These are phyloP conservation scores for Lampris megalopsis DNA, from an alignment of 2,113 vertebrate species.

Conservation along the genomic window DNA sequence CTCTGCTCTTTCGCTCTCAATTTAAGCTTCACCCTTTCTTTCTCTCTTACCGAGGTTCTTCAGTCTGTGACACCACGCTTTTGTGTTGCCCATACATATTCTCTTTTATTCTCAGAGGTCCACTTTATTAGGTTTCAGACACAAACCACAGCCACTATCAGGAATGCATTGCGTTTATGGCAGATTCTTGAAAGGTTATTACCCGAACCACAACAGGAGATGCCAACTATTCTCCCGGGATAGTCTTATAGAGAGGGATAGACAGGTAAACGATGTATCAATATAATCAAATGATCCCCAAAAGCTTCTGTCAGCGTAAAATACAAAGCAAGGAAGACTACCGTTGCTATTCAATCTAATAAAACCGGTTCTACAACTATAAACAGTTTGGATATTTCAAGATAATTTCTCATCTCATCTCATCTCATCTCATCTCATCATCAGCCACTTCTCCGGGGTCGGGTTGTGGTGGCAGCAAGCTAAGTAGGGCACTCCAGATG, in stretches of 20 bases:
- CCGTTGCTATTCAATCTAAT: not conserved
- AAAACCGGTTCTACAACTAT: not conserved
- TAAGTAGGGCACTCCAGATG: no score
- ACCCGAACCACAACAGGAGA: not conserved
- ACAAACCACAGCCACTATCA: slow-evolving; percentile 12
- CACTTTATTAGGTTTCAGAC: slow-evolving; percentile 37
- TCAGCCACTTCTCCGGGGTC: no score
- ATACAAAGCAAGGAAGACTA: not conserved
- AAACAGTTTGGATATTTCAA: no score
- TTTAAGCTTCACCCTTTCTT: slow-evolving; percentile 19
- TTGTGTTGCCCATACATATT: not conserved
- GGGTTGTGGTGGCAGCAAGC: no score
- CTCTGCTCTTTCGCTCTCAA: slow-evolving; percentile 25
- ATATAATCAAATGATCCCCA: not conserved
- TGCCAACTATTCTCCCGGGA: not conserved
- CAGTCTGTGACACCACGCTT: not conserved
- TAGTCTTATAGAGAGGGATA: not conserved
- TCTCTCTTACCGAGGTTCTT: slow-evolving; percentile 24
- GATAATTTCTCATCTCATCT: no score
- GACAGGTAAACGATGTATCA: not conserved
- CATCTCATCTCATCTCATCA: no score
- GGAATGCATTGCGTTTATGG: slow-evolving; percentile 16
- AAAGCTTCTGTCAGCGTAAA: not conserved
- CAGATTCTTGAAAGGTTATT: not conserved
- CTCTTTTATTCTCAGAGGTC: slow-evolving; percentile 14